These are phyloP conservation scores for Apamea epomidion DNA, from an alignment of 2,888 invertebrate genomes.

Conservation along the genomic window DNA sequence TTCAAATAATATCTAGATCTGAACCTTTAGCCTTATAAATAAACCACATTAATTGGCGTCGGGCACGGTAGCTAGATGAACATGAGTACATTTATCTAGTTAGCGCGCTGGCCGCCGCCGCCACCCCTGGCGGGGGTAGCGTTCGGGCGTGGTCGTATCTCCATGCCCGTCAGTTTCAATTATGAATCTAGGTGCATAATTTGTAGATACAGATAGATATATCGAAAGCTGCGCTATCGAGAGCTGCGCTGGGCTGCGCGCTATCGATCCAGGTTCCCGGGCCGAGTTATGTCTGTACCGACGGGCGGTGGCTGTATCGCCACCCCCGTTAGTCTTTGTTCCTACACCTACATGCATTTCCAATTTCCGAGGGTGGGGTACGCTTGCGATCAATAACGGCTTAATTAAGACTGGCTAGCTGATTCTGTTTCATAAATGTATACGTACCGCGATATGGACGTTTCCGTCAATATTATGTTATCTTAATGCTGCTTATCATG, in stretches of 20 bases:
- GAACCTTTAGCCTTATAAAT: slow-evolving; percentile 14
- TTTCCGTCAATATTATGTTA: slow-evolving; percentile 16
- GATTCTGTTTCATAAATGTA: not conserved
- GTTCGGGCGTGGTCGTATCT: not conserved
- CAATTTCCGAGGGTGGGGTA: not conserved
- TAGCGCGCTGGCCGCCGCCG: not conserved
- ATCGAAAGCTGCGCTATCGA: slow-evolving; percentile 2
- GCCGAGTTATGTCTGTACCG: slow-evolving; percentile 3
- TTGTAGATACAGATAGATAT: not conserved
- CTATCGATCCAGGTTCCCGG: slow-evolving; percentile 36
- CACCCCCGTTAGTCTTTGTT: slow-evolving; percentile 3
- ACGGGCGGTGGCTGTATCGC: slow-evolving; percentile 9
- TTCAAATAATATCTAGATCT: slow-evolving; percentile 12
- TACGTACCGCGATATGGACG: not conserved
- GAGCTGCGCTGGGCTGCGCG: slow-evolving; percentile 31
- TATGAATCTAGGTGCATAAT: slow-evolving; percentile 39
- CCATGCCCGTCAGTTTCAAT: slow-evolving; percentile 9
- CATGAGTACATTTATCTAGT: not conserved
- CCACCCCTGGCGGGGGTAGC: not conserved
- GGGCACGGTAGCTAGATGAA: not conserved
- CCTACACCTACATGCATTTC: slow-evolving; percentile 5
- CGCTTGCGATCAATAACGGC: slow-evolving; percentile 6
- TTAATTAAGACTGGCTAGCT: slow-evolving; percentile 7
- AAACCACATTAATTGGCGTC: not conserved
- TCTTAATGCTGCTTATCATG: slow-evolving; percentile 1